phyloP scores from a whole-genome alignment of 2,888 invertebrate species.

The Chaitophorus viminalis region DNA sequence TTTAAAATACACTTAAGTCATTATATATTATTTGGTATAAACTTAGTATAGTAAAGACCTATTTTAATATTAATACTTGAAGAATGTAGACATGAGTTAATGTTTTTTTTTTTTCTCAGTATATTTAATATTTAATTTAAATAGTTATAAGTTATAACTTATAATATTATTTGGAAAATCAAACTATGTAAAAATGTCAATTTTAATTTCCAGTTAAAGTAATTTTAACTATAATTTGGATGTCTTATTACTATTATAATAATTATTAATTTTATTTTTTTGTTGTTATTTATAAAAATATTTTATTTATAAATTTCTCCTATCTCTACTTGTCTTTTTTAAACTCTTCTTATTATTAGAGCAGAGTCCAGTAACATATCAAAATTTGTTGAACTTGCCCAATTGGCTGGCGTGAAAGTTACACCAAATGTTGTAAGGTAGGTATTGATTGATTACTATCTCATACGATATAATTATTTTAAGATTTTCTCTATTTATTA shows the following conservation, averaged over 20 bases:
- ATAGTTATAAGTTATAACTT: too few species aligned
- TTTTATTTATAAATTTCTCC: slow-evolving; percentile 20
- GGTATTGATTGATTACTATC: not conserved
- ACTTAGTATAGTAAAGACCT: too few species aligned
- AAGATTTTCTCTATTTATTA: too few species aligned
- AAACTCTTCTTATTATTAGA: slow-evolving; percentile 58
- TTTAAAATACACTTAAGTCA: not conserved
- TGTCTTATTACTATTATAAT: slow-evolving; percentile 7
- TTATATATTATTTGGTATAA: slow-evolving; percentile 19
- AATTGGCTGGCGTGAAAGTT: slow-evolving; percentile 47
- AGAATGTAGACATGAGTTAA: not conserved
- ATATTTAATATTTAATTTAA: not conserved
- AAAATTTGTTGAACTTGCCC: slow-evolving; percentile 55
- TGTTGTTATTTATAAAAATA: not conserved
- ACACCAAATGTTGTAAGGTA: slow-evolving; percentile 45
- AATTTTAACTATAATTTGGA: slow-evolving; percentile 1
- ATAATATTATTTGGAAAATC: not conserved
- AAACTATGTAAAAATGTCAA: slow-evolving; percentile 10
- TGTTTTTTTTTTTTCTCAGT: not conserved
- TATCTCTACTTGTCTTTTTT: slow-evolving; percentile 37
- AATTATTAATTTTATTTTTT: not conserved
- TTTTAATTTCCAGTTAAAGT: slow-evolving; percentile 25
- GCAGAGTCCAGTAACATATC: slow-evolving; percentile 30
- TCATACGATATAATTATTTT: not conserved
- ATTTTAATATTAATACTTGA: not conserved